A percentile compares a stretch with the other conserved stretches of the same genome.
Evolutionary conservation across 2,888 invertebrate genomes (phyloP).

Genomic region (Limnephilus marmoratus): DNA sequence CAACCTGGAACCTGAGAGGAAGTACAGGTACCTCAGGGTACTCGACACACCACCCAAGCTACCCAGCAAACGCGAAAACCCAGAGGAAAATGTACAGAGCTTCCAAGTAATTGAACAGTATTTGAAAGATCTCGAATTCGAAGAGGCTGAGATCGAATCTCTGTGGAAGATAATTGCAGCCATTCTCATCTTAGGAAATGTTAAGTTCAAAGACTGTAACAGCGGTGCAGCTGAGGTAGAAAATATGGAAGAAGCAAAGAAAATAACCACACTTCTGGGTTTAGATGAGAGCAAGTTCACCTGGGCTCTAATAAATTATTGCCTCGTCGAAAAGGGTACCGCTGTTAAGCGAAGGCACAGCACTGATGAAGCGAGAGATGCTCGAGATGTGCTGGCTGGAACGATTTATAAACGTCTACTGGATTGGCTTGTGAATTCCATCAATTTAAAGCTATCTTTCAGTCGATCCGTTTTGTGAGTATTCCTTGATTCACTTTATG

Average conservation of each 20-base stretch:
- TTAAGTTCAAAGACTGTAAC: constrained; percentile 84
- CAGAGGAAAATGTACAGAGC: constrained; percentile 80
- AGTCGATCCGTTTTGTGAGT: constrained; percentile 93
- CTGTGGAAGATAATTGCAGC: constrained; percentile 85
- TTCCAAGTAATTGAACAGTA: constrained; percentile 82
- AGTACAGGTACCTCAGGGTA: constrained; percentile 86
- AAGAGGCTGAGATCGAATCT: constrained; percentile 82
- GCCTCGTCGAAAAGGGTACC: constrained; percentile 85
- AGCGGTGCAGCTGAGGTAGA: constrained; percentile 84
- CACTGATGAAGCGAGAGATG: constrained; percentile 88
- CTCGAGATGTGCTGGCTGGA: constrained; percentile 90
- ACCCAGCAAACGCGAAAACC: constrained; percentile 81
- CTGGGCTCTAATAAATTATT: constrained; percentile 92
- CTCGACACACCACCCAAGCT: constrained; percentile 76
- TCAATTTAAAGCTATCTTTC: constrained; percentile 90
- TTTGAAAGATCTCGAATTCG: constrained; percentile 83
- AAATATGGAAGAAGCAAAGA: constrained; percentile 83
- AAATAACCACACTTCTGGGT: constrained; percentile 84
- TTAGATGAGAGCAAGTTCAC: constrained; percentile 89
- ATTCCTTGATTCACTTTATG: constrained; percentile 66
- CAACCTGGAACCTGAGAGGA: constrained; percentile 81
- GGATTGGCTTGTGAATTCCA: constrained; percentile 91
- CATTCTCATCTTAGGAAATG: constrained; percentile 87
- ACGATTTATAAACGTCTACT: constrained; percentile 90
- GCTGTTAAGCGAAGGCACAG: constrained; percentile 84